Evolutionary conservation across 1,140 invertebrate genomes (phyloP), one percentile per base, ranked within the genome.

Genomic region (Halictus rubicundus): DNA sequence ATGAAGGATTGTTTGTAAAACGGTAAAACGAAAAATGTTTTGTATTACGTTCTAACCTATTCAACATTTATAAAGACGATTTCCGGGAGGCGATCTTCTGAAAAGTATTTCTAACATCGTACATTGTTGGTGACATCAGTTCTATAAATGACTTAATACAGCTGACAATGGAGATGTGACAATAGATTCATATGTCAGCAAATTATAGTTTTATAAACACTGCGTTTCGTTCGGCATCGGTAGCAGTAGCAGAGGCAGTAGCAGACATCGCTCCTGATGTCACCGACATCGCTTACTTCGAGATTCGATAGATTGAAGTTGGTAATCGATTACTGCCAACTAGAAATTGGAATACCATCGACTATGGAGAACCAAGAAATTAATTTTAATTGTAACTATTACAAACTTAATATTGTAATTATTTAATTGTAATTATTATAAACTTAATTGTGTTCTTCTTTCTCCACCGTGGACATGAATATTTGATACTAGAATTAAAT

Each of bases 141-240:
- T 78, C 14, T n/a, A 27, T 54, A 54, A 78, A 65, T 23, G 9
- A 65, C 54, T 78, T 32, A 10, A 4, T 57, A 4, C 8, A 21
- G 23, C n/a, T 32, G 9, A 57, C 39, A 42, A 46, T 32, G 12
- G 9, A 46, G 8, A 57, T 9, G 6, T 7, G 52, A 25, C n/a
- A 39, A 21, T 77, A 49, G 60, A 39, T 61, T 27, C 16, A 8
- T 52, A 32, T 23, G 60, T 64, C 49, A 64, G 54, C 19, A 63
- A 78, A 72, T 65, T 27, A 64, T 64, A n/a, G 60, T 42, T 64
- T 57, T 32, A 32, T 21, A 72, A 78, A 78, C 69, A 78, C 21
- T 46, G 63, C 16, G 21, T 32, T 64, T 63, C 19, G n/a, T 54
- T 16, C 16, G 25, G 27, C 65, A 69, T 69, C 54, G 68, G 27